These are phyloP conservation scores for Halichoerus grypus DNA, from an alignment of 2,113 vertebrate genomes.

Conservation along the genomic window DNA sequence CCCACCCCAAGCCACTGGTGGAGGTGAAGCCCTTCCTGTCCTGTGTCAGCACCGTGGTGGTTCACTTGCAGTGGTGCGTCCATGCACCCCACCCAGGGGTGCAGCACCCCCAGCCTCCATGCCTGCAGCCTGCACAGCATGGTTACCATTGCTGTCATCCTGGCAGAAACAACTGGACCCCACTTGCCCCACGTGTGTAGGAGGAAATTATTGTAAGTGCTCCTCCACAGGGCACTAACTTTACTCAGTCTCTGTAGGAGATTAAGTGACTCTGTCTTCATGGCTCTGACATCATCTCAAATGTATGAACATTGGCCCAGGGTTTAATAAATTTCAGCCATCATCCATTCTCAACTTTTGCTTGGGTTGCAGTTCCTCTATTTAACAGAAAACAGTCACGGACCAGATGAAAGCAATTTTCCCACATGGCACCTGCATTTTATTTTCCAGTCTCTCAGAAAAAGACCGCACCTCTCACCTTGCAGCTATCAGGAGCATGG, in stretches of 20 bases:
- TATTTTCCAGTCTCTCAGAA: constrained; percentile 61
- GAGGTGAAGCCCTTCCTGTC: neutral
- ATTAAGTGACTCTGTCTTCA: constrained; percentile 67
- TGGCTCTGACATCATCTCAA: constrained; percentile 69
- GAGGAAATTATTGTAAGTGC: neutral
- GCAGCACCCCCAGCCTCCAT: accelerated
- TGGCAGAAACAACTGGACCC: neutral
- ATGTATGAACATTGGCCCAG: constrained; percentile 37
- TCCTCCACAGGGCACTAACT: constrained; percentile 1
- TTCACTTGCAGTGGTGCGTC: neutral
- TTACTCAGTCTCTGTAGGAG: constrained; percentile 32
- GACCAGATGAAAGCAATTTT: constrained; percentile 68
- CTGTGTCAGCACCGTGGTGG: too few species aligned
- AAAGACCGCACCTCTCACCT: constrained; percentile 54
- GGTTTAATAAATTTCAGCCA: constrained; percentile 59
- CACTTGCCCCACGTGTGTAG: neutral
- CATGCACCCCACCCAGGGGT: neutral
- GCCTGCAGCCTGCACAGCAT: accelerated
- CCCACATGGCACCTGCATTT: constrained; percentile 13
- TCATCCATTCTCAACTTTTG: neutral
- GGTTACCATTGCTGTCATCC: accelerated
- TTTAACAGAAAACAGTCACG: constrained; percentile 80
- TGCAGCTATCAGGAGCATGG: neutral
- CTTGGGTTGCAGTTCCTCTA: constrained; percentile 67
- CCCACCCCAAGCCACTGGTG: neutral